phyloP scores from a whole-genome alignment of 2,888 invertebrate genomes.

The Stenolophus ochropezus region DNA sequence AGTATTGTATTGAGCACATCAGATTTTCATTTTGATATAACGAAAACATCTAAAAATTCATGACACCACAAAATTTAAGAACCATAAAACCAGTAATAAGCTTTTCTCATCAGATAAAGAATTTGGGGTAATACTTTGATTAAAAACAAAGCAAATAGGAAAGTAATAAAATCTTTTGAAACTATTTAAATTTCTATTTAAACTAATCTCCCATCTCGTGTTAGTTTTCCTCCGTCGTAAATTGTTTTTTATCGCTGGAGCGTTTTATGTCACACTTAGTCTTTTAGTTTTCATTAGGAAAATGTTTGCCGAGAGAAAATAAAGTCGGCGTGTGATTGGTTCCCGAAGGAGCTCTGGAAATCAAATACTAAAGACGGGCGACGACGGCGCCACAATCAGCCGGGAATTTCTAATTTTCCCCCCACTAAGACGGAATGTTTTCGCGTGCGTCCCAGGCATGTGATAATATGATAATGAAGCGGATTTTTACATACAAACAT shows the following conservation, averaged over 20 bases:
- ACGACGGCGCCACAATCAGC: neutral
- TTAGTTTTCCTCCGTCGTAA: neutral
- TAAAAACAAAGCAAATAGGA: too few relatives aligned
- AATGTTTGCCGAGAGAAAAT: constrained; percentile 46
- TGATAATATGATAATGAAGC: neutral
- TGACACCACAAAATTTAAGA: too few relatives aligned
- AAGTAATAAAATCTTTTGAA: too few relatives aligned
- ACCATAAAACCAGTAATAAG: too few relatives aligned
- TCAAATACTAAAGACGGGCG: constrained; percentile 45
- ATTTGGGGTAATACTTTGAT: too few relatives aligned
- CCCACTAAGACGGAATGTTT: neutral
- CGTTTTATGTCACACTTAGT: constrained; percentile 34
- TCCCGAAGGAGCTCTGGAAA: constrained; percentile 23
- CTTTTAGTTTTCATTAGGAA: constrained; percentile 52
- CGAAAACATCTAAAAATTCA: too few relatives aligned
- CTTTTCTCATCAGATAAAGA: too few relatives aligned
- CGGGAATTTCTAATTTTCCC: neutral
- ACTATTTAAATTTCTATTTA: neutral
- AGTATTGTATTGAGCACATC: too few relatives aligned
- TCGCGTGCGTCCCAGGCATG: neutral
- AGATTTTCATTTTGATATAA: too few relatives aligned
- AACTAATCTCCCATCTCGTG: neutral
- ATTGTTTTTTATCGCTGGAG: constrained; percentile 32
- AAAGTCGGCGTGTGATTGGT: constrained; percentile 38
- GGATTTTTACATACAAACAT: neutral